phyloP scores from a whole-genome alignment of 2,113 vertebrate species.

The Anhinga rufa region DNA sequence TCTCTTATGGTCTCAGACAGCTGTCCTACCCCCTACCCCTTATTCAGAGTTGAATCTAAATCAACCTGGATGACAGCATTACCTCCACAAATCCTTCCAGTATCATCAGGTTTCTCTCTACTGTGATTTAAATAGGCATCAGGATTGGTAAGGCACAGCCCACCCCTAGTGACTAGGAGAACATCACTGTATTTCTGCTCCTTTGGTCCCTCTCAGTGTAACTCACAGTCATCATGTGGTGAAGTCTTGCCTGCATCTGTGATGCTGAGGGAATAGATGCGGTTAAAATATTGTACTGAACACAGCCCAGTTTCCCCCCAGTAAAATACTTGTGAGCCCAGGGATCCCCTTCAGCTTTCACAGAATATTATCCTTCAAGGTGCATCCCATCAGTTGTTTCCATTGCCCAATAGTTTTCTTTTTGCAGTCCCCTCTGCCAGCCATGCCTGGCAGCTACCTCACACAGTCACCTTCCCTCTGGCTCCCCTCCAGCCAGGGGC shows the following conservation, averaged over 20 bases:
- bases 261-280: not conserved
- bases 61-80: not conserved
- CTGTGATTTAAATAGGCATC: not conserved
- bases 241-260: not conserved
- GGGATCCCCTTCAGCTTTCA: not conserved
- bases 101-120: not conserved
- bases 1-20: not conserved
- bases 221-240: not conserved
- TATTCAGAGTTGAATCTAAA: not conserved
- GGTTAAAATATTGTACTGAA: not conserved
- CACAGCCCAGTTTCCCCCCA: not conserved
- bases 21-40: not conserved
- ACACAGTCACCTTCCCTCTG: not conserved
- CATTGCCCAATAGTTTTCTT: not conserved
- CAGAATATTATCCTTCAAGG: not conserved
- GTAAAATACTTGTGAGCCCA: not conserved
- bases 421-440: not conserved
- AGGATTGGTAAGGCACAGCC: not conserved
- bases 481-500: not conserved
- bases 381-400: not conserved
- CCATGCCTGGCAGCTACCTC: not conserved
- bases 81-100: not conserved
- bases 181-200: not conserved
- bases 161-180: not conserved
- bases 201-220: not conserved